Conservation (phyloP, 1,140 invertebrate species). For the Chlorops oryzae region DNA sequence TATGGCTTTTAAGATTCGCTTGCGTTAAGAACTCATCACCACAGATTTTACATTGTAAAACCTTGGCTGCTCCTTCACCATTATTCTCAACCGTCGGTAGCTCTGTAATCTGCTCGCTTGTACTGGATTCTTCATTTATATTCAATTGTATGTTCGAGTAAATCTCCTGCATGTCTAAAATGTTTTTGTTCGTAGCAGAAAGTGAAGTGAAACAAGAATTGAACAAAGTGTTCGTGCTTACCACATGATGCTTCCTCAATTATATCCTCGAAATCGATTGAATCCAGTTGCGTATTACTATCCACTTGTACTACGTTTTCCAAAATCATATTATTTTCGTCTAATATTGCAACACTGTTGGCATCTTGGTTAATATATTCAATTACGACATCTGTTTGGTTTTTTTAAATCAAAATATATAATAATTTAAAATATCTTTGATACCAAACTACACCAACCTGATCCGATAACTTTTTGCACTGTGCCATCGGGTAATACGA, state of each 20-base stretch:
- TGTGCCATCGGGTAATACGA: constrained; percentile 36
- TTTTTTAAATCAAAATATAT: constrained; percentile 5
- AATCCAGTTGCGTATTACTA: background rate
- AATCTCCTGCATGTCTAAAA: background rate
- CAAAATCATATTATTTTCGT: constrained; percentile 11
- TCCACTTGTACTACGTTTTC: constrained; percentile 13
- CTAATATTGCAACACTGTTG: background rate
- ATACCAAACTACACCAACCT: constrained; percentile 17
- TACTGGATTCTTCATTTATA: constrained; percentile 2
- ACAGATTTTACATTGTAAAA: constrained; percentile 15
- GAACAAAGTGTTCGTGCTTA: constrained; percentile 2
- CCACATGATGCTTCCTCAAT: constrained; percentile 22
- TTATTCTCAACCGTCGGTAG: background rate
- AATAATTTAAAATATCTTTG: background rate
- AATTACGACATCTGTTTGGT: constrained; percentile 21
- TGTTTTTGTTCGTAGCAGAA: too few species aligned
- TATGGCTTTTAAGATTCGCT: constrained; percentile 34
- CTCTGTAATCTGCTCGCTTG: background rate
- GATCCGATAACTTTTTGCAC: constrained; percentile 33
- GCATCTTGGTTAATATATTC: constrained; percentile 16
- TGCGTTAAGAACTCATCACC: constrained; percentile 24
- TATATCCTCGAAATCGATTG: constrained; percentile 30
- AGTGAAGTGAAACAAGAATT: background rate
- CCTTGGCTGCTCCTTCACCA: background rate
- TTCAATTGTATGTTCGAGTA: background rate